Conservation (phyloP, 2,888 invertebrate species). For the Torymus texanus region DNA sequence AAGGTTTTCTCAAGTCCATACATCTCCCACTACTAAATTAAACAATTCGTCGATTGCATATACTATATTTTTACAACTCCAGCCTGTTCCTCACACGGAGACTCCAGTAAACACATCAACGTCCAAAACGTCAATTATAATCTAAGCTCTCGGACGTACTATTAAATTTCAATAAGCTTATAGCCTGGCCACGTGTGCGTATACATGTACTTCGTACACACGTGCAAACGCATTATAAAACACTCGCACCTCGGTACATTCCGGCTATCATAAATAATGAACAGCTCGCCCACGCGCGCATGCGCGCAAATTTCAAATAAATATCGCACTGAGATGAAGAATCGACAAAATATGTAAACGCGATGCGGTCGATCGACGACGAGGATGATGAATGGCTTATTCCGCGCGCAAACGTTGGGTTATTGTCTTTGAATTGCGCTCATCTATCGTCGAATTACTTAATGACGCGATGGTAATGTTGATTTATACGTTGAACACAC, state of each 20-base stretch:
- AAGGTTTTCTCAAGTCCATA: no score
- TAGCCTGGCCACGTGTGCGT: neutral
- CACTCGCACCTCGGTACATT: neutral
- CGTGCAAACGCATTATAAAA: neutral
- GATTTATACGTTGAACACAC: no score
- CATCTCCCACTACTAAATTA: no score
- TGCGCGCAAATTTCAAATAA: slow-evolving; percentile 37
- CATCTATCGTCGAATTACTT: no score
- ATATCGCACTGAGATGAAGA: neutral
- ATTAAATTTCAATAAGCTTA: slow-evolving; percentile 38
- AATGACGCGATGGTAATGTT: no score
- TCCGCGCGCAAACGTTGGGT: neutral
- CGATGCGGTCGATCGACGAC: no score
- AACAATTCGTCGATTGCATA: no score
- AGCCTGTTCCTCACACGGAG: neutral
- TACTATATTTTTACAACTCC: no score
- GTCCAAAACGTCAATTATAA: slow-evolving; percentile 14
- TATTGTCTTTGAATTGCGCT: no score
- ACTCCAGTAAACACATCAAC: neutral
- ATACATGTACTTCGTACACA: neutral
- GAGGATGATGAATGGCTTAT: no score
- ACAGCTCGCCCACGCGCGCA: neutral
- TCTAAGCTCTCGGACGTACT: neutral
- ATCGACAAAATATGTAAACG: no score
- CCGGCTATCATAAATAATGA: slow-evolving; percentile 25